phyloP scores from a whole-genome alignment of 2,113 vertebrate genomes.

The Carlito syrichta region DNA sequence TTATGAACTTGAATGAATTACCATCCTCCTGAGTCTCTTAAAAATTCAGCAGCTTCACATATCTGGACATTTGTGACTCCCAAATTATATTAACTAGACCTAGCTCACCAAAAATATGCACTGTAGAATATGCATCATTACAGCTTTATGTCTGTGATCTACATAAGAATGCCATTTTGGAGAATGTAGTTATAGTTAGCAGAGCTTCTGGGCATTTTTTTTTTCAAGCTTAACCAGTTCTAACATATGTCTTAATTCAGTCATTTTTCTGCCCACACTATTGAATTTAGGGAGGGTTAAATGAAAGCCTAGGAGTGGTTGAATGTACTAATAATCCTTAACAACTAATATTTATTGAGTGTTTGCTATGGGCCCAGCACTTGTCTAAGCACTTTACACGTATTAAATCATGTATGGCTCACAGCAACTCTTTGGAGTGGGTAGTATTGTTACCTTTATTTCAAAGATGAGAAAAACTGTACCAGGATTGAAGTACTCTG shows the following conservation, averaged over 20 bases:
- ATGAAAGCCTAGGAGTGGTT: neutral
- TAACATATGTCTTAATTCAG: neutral
- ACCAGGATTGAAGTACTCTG: too few species aligned
- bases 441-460: neutral
- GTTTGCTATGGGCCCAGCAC: neutral
- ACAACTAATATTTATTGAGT: neutral
- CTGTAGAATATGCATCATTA: neutral
- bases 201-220: neutral
- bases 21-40: neutral
- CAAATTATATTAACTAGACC: neutral
- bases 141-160: neutral
- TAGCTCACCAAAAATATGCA: neutral
- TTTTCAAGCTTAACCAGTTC: neutral
- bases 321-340: neutral
- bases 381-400: neutral
- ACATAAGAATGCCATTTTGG: neutral
- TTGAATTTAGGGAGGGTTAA: neutral
- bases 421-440: neutral
- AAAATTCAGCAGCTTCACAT: neutral
- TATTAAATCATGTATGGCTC: neutral
- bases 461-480: neutral
- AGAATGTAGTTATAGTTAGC: neutral
- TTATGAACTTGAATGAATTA: neutral
- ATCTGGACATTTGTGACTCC: neutral
- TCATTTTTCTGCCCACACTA: neutral